Percentiles rank a stretch among this genome's conserved stretches.
phyloP scores from a whole-genome alignment of 2,888 invertebrate species.

The Julus scandinavius region DNA sequence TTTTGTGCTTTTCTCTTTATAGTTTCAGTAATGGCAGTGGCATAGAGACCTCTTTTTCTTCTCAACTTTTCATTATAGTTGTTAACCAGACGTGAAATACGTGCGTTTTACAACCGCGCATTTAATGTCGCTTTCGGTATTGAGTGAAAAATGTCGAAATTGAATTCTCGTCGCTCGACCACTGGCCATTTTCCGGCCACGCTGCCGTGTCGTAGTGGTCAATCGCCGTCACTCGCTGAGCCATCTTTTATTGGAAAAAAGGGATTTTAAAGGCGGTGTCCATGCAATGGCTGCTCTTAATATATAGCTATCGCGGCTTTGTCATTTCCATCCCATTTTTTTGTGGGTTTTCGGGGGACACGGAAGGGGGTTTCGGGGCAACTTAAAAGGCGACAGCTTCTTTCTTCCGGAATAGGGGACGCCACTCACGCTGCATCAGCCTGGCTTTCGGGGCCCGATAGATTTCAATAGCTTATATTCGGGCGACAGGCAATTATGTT shows the following conservation, averaged over 20 bases:
- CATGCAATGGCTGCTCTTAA: background rate
- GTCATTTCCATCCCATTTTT: constrained; percentile 33
- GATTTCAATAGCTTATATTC: constrained; percentile 37
- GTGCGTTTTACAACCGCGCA: background rate
- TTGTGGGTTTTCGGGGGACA: background rate
- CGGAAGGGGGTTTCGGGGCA: background rate
- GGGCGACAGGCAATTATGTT: constrained; percentile 55
- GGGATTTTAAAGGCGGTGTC: constrained; percentile 33
- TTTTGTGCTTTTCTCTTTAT: constrained; percentile 4
- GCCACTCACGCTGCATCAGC: background rate
- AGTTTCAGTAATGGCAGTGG: background rate
- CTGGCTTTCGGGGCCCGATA: background rate
- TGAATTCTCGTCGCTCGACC: constrained; percentile 4
- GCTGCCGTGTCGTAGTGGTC: constrained; percentile 19
- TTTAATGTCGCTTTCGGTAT: constrained; percentile 21
- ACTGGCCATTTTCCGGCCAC: constrained; percentile 27
- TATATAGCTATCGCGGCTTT: constrained; percentile 5
- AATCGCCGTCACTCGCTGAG: background rate
- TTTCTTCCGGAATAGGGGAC: background rate
- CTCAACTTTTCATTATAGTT: constrained; percentile 21
- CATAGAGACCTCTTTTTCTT: constrained; percentile 8
- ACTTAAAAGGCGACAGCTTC: background rate
- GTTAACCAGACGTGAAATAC: constrained; percentile 29
- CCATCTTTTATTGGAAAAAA: constrained; percentile 30
- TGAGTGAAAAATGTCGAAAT: constrained; percentile 2